Evolutionary conservation across 2,888 invertebrate genomes (phyloP).

Genomic region (Cephus sareptanus): DNA sequence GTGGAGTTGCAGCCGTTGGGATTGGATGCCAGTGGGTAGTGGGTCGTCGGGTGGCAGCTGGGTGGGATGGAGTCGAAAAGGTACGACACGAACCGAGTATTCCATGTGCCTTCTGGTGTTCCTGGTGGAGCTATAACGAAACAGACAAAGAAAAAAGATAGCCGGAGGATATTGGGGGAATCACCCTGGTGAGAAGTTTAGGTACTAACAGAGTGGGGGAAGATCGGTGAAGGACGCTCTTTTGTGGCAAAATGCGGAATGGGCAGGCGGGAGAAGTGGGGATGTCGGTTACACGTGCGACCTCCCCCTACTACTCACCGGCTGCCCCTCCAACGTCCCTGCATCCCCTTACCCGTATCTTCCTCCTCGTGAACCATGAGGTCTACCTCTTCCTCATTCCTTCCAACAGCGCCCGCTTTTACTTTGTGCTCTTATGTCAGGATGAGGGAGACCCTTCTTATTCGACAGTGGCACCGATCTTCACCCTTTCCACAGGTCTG

Average conservation of each 20-base stretch:
- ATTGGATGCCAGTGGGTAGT: constrained; percentile 19
- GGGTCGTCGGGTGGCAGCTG: not conserved
- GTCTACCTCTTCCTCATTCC: not conserved
- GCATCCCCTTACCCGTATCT: not conserved
- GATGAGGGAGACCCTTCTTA: not conserved
- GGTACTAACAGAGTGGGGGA: constrained; percentile 27
- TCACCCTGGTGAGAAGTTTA: constrained; percentile 1
- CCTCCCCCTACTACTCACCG: constrained; percentile 17
- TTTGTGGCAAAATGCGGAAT: constrained; percentile 29
- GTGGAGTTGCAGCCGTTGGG: constrained; percentile 35
- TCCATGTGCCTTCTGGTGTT: not conserved
- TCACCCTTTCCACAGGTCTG: not conserved
- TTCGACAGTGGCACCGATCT: not conserved
- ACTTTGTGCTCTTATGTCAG: not conserved
- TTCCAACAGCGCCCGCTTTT: not conserved
- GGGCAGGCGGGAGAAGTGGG: constrained; percentile 25
- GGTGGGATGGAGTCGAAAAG: not conserved
- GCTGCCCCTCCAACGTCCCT: not conserved
- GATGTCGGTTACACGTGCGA: constrained; percentile 37
- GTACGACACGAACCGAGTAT: not conserved
- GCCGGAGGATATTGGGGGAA: not conserved
- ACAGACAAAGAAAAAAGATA: not conserved
- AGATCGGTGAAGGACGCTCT: constrained; percentile 41
- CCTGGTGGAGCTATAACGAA: not conserved
- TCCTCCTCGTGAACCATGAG: not conserved